These are phyloP conservation scores for Lacanobia wlatinum DNA, from an alignment of 2,888 invertebrate genomes.

Conservation along the genomic window DNA sequence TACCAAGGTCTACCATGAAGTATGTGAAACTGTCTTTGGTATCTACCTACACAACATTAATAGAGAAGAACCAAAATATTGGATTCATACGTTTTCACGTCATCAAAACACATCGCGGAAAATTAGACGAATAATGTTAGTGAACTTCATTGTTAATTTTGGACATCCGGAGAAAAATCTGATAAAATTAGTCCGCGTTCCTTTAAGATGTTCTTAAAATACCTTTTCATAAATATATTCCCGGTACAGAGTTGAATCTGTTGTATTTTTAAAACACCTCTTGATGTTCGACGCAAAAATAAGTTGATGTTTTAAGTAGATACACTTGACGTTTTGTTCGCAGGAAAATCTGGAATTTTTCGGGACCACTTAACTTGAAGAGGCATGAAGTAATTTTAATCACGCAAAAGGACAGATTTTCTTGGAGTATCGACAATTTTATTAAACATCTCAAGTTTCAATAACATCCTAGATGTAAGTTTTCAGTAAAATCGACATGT, in stretches of 20 bases:
- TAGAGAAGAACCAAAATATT: constrained; percentile 1
- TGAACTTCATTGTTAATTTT: constrained; percentile 66
- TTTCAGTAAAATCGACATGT: constrained; percentile 69
- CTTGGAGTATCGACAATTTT: not conserved
- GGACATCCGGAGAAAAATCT: constrained; percentile 56
- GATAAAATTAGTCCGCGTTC: constrained; percentile 52
- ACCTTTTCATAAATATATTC: constrained; percentile 41
- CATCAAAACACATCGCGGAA: constrained; percentile 22
- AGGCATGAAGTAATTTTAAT: not conserved
- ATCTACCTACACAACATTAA: not conserved
- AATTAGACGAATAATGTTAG: constrained; percentile 54
- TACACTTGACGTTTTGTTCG: not conserved
- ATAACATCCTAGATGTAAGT: constrained; percentile 62
- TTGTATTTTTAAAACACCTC: constrained; percentile 25
- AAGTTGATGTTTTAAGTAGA: constrained; percentile 6
- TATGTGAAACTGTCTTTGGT: not conserved
- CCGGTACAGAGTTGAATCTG: constrained; percentile 20
- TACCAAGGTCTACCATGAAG: not conserved
- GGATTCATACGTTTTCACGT: not conserved
- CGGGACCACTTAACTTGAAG: not conserved
- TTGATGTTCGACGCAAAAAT: constrained; percentile 18
- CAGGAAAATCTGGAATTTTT: not conserved
- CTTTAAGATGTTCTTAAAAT: constrained; percentile 52
- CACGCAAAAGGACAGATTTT: not conserved
- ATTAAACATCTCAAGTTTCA: constrained; percentile 60